Evolutionary conservation across 2,797 vertebrate genomes (phyloP), one percentile per base, ranked within the genome.

Genomic region (Myripristis murdjan): DNA sequence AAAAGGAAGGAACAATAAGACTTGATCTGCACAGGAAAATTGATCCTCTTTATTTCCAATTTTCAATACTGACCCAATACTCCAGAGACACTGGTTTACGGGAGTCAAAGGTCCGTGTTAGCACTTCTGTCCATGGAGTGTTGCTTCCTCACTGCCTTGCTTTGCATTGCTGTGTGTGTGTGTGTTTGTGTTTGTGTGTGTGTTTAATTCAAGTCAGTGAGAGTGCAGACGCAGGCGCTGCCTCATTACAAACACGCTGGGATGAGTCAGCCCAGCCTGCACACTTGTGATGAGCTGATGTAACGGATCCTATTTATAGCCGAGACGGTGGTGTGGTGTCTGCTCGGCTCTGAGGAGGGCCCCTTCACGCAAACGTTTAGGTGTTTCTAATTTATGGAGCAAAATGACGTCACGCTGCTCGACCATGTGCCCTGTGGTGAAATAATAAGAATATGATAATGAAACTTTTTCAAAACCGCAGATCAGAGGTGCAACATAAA

Each of bases 271-370:
- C 3, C 35, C 2, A 12, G 35, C 35, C 35, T 1, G 66, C 22
- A 26, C 68, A 7, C 55, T 37, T 18, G 41, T 64, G 68, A 69
- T 53, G 64, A 82, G 73, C 79, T 61, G 55, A 79, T 54, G 75
- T 73, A 77, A 82, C 68, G 75, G 43, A 31, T 67, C 51, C 80
- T 88, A 82, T 86, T 83, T 84, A 81, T 82, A 81, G 66, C 64
- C 0, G 14, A 68, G 65, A 57, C 31, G 54, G 47, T 7, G 5
- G 57, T 69, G 68, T 53, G 73, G 59, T 54, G 62, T 33, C 76
- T 61, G 46, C 49, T 79, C 35, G 6, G 2, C 26, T n/a, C 41
- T 75, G 51, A 69, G 63, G 51, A 56, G 16, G 0, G 5, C 14
- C 48, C 11, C 24, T 11, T 65, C 35, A 14, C 20, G n/a, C 35